phyloP scores from a whole-genome alignment of 2,797 vertebrate species.

The Kryptopterus vitreolus region DNA sequence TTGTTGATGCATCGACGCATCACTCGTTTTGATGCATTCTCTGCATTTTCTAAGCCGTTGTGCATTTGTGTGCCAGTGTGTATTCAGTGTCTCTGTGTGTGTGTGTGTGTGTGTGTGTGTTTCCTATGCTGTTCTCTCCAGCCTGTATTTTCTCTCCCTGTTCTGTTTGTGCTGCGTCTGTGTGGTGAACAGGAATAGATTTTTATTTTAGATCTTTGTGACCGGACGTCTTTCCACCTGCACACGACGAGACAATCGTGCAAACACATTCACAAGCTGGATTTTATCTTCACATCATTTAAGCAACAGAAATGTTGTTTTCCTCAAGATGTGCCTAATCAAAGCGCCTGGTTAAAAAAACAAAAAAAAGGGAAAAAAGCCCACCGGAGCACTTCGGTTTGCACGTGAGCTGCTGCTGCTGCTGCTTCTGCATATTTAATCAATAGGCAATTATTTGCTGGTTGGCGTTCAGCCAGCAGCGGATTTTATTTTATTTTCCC shows the following conservation, averaged over 20 bases:
- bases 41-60: background rate
- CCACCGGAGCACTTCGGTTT: conserved; percentile 10
- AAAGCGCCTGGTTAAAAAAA: conserved; percentile 3
- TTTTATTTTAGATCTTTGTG: conserved; percentile 26
- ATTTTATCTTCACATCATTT: conserved; percentile 21
- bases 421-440: conserved; percentile 29
- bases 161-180: conserved; percentile 12
- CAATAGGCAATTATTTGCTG: conserved; percentile 28
- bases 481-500: conserved; percentile 29
- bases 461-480: conserved; percentile 31
- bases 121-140: conserved; percentile 19
- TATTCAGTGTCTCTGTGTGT: background rate
- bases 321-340: conserved; percentile 11
- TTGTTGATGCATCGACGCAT: no score
- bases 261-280: conserved; percentile 25
- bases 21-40: no score
- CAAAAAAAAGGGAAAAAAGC: no score
- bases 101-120: background rate
- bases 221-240: conserved; percentile 27
- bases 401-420: conserved; percentile 27
- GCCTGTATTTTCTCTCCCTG: conserved; percentile 15
- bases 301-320: conserved; percentile 1
- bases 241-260: conserved; percentile 1
- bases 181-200: conserved; percentile 40
- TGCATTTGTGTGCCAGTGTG: background rate